phyloP scores from a whole-genome alignment of 1,140 invertebrate species.

The Muscidifurax raptorellus region DNA sequence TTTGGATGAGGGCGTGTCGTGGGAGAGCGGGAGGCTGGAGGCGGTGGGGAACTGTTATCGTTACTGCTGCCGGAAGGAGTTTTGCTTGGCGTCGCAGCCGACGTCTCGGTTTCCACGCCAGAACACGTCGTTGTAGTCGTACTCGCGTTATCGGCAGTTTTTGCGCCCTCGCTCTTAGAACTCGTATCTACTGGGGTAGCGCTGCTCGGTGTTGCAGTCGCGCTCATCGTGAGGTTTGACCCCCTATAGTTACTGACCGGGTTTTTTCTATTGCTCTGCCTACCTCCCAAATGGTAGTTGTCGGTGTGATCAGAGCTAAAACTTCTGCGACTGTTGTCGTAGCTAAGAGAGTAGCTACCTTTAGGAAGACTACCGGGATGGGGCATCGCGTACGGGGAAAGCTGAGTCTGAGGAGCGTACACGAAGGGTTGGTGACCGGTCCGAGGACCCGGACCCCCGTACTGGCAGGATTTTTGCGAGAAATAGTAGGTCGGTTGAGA shows the following conservation, averaged over 20 bases:
- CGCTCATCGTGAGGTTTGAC: slow-evolving; percentile 43
- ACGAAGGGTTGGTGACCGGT: slow-evolving; percentile 32
- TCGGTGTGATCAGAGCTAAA: not conserved
- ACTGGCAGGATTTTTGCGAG: slow-evolving; percentile 57
- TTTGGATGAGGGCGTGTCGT: slow-evolving; percentile 67
- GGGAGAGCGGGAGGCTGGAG: slow-evolving; percentile 65
- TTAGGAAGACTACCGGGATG: not conserved
- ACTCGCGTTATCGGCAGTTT: not conserved
- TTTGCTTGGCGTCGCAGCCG: slow-evolving; percentile 5
- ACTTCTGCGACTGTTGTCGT: slow-evolving; percentile 33
- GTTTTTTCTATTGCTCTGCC: not conserved
- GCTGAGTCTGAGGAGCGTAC: slow-evolving; percentile 16
- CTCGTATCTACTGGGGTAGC: not conserved
- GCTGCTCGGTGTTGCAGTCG: not conserved
- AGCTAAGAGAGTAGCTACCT: slow-evolving; percentile 14
- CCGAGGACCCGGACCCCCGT: slow-evolving; percentile 14
- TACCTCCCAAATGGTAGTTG: not conserved
- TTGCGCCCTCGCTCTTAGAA: not conserved
- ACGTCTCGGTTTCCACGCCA: not conserved
- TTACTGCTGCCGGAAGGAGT: slow-evolving; percentile 3
- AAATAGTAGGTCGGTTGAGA: slow-evolving; percentile 56
- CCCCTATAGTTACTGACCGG: slow-evolving; percentile 32
- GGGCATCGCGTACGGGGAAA: not conserved
- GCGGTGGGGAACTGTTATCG: slow-evolving; percentile 54
- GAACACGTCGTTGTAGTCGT: slow-evolving; percentile 17